Percentiles rank a stretch among this genome's conserved stretches.
Conservation (phyloP, 2,113 vertebrate genomes). For the Neoarius graeffei region DNA sequence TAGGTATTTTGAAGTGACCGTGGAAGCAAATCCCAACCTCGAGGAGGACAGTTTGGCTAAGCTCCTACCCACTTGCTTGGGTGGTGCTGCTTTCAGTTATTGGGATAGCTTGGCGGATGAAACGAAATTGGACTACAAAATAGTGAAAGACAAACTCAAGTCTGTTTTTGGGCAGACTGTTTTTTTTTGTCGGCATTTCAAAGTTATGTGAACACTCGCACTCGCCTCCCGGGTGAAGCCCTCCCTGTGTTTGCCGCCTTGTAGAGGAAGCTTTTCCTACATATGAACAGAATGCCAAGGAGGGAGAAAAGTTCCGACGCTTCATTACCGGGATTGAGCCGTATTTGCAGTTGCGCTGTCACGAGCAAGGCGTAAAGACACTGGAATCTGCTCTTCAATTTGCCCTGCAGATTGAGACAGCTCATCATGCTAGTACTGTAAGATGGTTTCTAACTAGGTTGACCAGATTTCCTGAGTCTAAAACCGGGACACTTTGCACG, state of each 20-base stretch:
- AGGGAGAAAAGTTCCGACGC: background rate
- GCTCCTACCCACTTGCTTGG: too few relatives aligned
- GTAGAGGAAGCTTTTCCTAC: background rate
- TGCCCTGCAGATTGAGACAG: background rate
- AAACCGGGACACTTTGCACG: too few relatives aligned
- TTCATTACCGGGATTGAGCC: background rate
- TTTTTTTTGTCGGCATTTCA: background rate
- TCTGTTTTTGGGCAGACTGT: too few relatives aligned
- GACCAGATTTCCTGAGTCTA: too few relatives aligned
- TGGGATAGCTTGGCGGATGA: background rate
- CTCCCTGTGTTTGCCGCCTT: background rate
- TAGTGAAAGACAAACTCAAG: background rate
- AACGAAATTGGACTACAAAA: background rate
- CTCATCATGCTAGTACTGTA: background rate
- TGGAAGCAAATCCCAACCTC: too few relatives aligned
- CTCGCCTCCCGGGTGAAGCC: background rate
- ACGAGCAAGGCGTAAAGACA: background rate
- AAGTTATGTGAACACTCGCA: background rate
- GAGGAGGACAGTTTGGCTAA: too few relatives aligned
- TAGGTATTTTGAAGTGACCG: too few relatives aligned
- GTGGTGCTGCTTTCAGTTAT: too few relatives aligned
- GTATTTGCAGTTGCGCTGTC: background rate
- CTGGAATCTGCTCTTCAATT: background rate
- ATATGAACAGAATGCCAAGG: background rate
- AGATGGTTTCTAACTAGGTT: background rate